phyloP scores from a whole-genome alignment of 2,797 vertebrate genomes.

The Orestias chungarensis region DNA sequence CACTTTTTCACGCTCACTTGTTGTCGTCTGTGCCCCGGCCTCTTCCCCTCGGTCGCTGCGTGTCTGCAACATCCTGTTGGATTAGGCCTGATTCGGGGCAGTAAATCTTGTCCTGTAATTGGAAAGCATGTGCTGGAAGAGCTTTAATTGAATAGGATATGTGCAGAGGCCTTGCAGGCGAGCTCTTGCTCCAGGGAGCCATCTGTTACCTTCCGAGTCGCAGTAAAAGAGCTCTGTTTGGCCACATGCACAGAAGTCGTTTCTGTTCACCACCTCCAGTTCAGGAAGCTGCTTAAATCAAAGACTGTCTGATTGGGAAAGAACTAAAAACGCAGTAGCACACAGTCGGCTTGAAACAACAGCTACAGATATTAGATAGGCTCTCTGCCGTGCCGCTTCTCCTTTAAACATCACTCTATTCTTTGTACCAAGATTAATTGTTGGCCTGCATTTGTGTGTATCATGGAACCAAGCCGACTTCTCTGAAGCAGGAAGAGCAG shows the following conservation, averaged over 20 bases:
- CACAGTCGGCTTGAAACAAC: slow-evolving; percentile 9
- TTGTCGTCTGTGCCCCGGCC: slow-evolving; percentile 26
- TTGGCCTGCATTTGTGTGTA: slow-evolving; percentile 2
- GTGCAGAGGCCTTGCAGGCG: slow-evolving; percentile 61
- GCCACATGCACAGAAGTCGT: slow-evolving; percentile 10
- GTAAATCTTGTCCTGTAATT: slow-evolving; percentile 79
- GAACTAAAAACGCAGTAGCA: neutral
- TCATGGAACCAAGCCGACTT: slow-evolving; percentile 8
- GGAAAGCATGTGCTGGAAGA: slow-evolving; percentile 74
- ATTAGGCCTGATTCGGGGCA: slow-evolving; percentile 67
- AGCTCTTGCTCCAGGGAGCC: slow-evolving; percentile 67
- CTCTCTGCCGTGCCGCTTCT: neutral
- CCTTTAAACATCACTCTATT: neutral
- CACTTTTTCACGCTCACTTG: slow-evolving; percentile 3
- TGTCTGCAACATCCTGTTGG: slow-evolving; percentile 56
- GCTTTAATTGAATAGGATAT: slow-evolving; percentile 83
- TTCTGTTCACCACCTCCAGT: slow-evolving; percentile 4
- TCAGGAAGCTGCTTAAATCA: slow-evolving; percentile 2
- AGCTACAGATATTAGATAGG: slow-evolving; percentile 1
- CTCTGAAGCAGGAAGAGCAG: slow-evolving; percentile 19
- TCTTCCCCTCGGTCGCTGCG: slow-evolving; percentile 4
- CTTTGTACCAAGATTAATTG: neutral
- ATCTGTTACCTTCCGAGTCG: slow-evolving; percentile 73
- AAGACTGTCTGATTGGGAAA: slow-evolving; percentile 2
- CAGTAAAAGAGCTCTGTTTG: slow-evolving; percentile 37